phyloP scores from a whole-genome alignment of 1,140 invertebrate genomes.

The Penaeus indicus region DNA sequence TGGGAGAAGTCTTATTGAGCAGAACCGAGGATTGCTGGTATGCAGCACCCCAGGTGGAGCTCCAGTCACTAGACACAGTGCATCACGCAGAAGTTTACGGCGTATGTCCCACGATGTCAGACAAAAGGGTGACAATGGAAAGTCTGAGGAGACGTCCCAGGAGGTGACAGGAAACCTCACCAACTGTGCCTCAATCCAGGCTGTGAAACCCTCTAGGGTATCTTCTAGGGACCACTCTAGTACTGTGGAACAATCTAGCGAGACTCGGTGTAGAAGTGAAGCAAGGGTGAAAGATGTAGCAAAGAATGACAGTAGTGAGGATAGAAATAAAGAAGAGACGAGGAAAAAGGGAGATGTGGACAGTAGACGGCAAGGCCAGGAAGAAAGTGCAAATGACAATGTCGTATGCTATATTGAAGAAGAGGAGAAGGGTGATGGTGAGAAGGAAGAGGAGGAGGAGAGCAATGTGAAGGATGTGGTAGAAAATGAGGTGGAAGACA shows the following conservation, averaged over 20 bases:
- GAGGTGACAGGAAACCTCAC: slow-evolving; percentile 25
- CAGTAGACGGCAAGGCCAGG: background rate
- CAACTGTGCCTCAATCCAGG: slow-evolving; percentile 43
- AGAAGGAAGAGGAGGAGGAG: slow-evolving; percentile 1
- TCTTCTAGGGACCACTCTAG: slow-evolving; percentile 12
- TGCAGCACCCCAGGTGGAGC: slow-evolving; percentile 66
- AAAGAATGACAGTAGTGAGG: no score
- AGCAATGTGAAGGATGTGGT: background rate
- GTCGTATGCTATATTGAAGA: slow-evolving; percentile 46
- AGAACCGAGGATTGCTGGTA: slow-evolving; percentile 68
- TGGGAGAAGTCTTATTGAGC: slow-evolving; percentile 70
- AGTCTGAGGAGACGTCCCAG: slow-evolving; percentile 33
- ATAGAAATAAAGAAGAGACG: no score
- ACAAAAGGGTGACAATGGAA: slow-evolving; percentile 10
- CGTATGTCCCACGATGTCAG: slow-evolving; percentile 44
- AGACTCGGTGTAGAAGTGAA: background rate
- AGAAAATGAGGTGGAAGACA: background rate
- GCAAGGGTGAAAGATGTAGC: no score
- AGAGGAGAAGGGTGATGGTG: slow-evolving; percentile 18
- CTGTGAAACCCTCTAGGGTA: slow-evolving; percentile 34
- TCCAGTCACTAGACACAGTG: slow-evolving; percentile 40
- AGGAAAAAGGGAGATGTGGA: no score
- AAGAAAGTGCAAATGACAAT: slow-evolving; percentile 44
- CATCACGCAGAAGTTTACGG: slow-evolving; percentile 47
- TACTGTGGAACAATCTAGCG: background rate